Percentiles rank a stretch among this genome's conserved stretches.
Conservation (phyloP, 2,797 vertebrate genomes). For the Selene dorsalis region DNA sequence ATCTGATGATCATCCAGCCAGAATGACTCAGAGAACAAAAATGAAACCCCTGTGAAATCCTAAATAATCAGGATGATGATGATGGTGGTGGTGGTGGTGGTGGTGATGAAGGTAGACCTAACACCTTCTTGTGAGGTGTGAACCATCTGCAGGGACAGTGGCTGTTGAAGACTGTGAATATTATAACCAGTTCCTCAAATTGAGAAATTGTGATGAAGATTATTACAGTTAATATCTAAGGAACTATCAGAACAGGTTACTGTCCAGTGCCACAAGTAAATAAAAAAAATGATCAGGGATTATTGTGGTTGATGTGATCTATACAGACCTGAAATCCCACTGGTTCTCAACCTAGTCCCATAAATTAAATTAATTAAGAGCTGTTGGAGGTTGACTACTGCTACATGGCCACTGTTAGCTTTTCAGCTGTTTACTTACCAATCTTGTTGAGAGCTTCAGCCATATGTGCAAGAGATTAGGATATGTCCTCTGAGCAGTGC, state of each 20-base stretch:
- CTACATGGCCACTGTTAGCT: too few species aligned
- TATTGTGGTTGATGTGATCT: not conserved
- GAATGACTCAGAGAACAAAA: not conserved
- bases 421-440: too few species aligned
- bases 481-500: too few species aligned
- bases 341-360: not conserved
- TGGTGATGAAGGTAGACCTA: conserved; percentile 61
- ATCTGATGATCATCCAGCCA: not conserved
- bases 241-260: too few species aligned
- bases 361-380: not conserved
- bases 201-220: conserved; percentile 1
- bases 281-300: not conserved
- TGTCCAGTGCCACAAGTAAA: not conserved
- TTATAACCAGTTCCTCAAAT: conserved; percentile 81
- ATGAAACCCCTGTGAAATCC: conserved; percentile 71
- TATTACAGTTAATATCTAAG: conserved; percentile 13
- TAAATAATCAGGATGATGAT: conserved; percentile 79
- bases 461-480: too few species aligned
- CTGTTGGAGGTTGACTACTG: too few species aligned
- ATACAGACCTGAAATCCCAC: too few species aligned
- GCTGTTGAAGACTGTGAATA: conserved; percentile 85
- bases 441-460: too few species aligned
- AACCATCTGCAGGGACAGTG: conserved; percentile 71
- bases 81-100: conserved; percentile 76
- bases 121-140: conserved; percentile 73